A percentile compares a stretch with the other conserved stretches of the same genome.
phyloP scores from a whole-genome alignment of 2,888 invertebrate species.

The Prosapia bicincta region DNA sequence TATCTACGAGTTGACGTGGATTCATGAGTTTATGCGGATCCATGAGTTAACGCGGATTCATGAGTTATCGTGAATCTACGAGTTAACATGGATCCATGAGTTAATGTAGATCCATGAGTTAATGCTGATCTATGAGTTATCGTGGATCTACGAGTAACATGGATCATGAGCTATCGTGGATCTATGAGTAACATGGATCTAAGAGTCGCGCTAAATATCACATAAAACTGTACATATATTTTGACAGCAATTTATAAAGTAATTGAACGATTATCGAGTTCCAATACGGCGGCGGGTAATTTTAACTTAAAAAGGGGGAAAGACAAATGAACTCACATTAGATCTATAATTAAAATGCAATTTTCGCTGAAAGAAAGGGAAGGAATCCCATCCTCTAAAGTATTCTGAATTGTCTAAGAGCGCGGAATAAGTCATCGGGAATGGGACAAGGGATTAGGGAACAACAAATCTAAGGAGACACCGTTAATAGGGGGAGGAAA shows the following conservation, averaged over 20 bases:
- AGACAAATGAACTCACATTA: neutral
- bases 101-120: too few species aligned
- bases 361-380: neutral
- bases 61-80: too few species aligned
- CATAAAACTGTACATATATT: too few species aligned
- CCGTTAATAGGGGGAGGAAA: neutral
- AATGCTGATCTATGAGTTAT: too few species aligned
- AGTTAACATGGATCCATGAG: too few species aligned
- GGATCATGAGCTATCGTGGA: too few species aligned
- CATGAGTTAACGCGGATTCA: too few species aligned
- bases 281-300: neutral
- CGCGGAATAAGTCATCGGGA: conserved; percentile 32
- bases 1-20: too few species aligned
- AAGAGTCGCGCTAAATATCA: too few species aligned
- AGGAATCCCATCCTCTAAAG: neutral
- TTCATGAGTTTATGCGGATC: too few species aligned
- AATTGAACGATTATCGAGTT: neutral
- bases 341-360: conserved; percentile 2
- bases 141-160: too few species aligned
- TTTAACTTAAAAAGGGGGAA: neutral
- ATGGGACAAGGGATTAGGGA: conserved; percentile 28
- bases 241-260: neutral
- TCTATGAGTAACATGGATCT: too few species aligned
- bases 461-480: conserved; percentile 26
- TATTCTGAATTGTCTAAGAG: conserved; percentile 15